Evolutionary conservation across 2,113 vertebrate genomes (phyloP), one percentile per base, ranked within the genome.

Genomic region (Jacana jacana): DNA sequence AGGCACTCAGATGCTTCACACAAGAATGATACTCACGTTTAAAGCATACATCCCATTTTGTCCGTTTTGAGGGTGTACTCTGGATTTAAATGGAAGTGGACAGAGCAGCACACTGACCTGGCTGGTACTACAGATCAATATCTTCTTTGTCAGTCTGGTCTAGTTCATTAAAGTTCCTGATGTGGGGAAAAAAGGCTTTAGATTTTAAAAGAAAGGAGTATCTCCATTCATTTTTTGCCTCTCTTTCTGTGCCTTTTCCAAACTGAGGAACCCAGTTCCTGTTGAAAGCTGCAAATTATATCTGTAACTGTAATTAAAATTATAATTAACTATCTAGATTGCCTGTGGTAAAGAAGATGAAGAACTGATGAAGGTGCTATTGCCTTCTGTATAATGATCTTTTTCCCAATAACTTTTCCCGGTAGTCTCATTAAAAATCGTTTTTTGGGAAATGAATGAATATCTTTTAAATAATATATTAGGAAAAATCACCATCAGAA

Each of bases 121-220:
- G 35, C 22, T 75, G 64, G 16, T 15, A 24, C 64, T 83, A 15
- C 23, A 84, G 88, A 87, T 65, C 0, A 87, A 17, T 68, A 54
- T 69, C n/a, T 79, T 27, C 48, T 55, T 39, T 84, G 17, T 19
- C n/a, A 27, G 37, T 30, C n/a, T 81, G 40, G 7, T 25, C 60
- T 64, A 30, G 31, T 49, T 84, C 27, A 31, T 49, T 84, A 30
- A 76, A n/a, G 48, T 28, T 12, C 15, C 39, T 46, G 22, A 42
- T 0, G 0, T 24, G 14, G 16, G 17, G 46, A 13, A 58, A 77
- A 79, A 77, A 3, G 4, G 11, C 27, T 61, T 52, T 61, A 58
- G 66, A 58, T 93, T 89, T 85, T 88, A 70, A 65, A 23, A 70
- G 10, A 8, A 49, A 8, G 37, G 1, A 1, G 2, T 42, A 14